Conservation (phyloP, 2,888 invertebrate genomes). For the Choreutis nemorana region DNA sequence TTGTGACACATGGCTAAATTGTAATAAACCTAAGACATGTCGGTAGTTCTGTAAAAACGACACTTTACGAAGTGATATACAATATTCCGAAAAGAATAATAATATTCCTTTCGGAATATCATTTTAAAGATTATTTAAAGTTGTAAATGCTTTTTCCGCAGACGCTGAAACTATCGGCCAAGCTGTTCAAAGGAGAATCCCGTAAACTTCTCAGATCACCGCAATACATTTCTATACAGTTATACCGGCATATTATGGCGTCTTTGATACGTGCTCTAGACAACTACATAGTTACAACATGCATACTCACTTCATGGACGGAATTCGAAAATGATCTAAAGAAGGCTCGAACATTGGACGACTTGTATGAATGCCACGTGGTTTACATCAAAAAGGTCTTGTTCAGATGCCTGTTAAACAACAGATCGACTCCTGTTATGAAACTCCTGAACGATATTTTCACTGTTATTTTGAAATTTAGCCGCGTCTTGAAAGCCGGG, state of each 20-base stretch:
- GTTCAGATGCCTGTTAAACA: slow-evolving; percentile 78
- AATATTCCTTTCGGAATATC: too few species aligned
- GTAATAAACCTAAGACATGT: too few species aligned
- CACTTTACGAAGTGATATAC: too few species aligned
- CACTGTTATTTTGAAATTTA: slow-evolving; percentile 75
- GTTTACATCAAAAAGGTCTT: slow-evolving; percentile 77
- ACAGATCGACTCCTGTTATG: slow-evolving; percentile 72
- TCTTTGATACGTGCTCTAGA: slow-evolving; percentile 79
- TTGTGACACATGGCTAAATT: too few species aligned
- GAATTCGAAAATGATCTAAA: slow-evolving; percentile 74
- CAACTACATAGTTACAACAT: slow-evolving; percentile 80
- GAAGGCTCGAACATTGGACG: slow-evolving; percentile 72
- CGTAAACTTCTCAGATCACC: slow-evolving; percentile 63
- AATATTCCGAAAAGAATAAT: too few species aligned
- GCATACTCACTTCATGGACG: slow-evolving; percentile 78
- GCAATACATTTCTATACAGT: slow-evolving; percentile 76
- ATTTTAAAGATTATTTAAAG: too few species aligned
- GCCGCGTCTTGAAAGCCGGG: slow-evolving; percentile 66
- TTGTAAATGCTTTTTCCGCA: slow-evolving; percentile 22
- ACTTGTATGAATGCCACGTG: slow-evolving; percentile 76
- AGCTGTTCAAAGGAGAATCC: slow-evolving; percentile 49
- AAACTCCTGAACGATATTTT: slow-evolving; percentile 76
- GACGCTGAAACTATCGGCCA: slow-evolving; percentile 68
- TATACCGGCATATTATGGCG: slow-evolving; percentile 77
- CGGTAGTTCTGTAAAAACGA: too few species aligned